These are phyloP conservation scores for Drosophila austrosaltans DNA, from an alignment of 2,888 invertebrate species.

Conservation along the genomic window DNA sequence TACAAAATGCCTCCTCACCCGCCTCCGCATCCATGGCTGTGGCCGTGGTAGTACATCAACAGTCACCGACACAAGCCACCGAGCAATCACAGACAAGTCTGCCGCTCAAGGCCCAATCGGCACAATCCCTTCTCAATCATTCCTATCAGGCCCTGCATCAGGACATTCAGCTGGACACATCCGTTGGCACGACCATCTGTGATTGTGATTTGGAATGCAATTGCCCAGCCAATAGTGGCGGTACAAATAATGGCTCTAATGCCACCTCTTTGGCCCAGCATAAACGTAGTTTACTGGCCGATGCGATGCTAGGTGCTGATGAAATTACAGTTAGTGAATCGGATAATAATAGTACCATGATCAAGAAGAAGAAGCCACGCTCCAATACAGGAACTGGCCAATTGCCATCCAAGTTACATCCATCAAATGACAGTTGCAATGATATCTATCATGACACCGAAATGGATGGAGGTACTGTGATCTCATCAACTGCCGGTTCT, in stretches of 20 bases:
- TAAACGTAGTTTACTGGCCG: conserved; percentile 61
- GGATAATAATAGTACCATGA: conserved; percentile 80
- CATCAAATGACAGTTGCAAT: conserved; percentile 58
- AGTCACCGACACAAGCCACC: conserved; percentile 57
- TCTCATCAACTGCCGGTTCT: conserved; percentile 19
- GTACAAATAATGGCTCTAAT: conserved; percentile 4
- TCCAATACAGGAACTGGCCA: conserved; percentile 42
- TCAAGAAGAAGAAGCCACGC: conserved; percentile 72
- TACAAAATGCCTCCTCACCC: conserved; percentile 63
- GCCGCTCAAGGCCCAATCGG: conserved; percentile 66
- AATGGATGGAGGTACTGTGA: conserved; percentile 47
- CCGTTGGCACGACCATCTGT: conserved; percentile 63
- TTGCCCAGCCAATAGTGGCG: conserved; percentile 50
- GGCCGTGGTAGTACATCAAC: conserved; percentile 78
- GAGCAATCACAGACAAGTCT: conserved; percentile 43
- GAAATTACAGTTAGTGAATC: conserved; percentile 81
- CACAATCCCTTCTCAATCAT: conserved; percentile 78
- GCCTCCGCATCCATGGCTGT: conserved; percentile 63
- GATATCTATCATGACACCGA: conserved; percentile 72
- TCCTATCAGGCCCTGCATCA: conserved; percentile 79
- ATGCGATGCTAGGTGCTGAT: conserved; percentile 79
- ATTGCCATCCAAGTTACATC: conserved; percentile 55
- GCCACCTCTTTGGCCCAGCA: conserved; percentile 41
- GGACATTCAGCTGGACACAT: conserved; percentile 61
- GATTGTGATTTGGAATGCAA: conserved; percentile 80